Evolutionary conservation across 2,113 vertebrate species (phyloP).

Genomic region (Otolemur garnettii): DNA sequence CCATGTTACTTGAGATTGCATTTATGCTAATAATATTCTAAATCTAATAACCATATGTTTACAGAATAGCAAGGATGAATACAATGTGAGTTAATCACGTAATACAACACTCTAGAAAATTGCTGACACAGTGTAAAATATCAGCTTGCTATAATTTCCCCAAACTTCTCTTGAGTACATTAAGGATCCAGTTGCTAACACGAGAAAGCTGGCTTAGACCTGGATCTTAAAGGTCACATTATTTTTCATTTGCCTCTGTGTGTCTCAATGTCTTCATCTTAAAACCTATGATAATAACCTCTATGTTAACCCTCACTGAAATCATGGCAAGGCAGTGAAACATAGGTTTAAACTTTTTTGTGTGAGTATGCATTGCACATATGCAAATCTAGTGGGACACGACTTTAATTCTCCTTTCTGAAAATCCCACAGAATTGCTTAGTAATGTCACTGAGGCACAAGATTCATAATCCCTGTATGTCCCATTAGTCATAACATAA

Average conservation of each 20-base stretch:
- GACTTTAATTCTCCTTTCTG: not conserved
- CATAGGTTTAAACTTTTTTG: not conserved
- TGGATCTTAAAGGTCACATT: not conserved
- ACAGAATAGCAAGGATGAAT: not conserved
- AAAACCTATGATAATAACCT: not conserved
- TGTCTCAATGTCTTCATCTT: not conserved
- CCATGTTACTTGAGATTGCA: conserved; percentile 34
- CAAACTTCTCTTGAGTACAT: not conserved
- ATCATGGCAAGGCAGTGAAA: not conserved
- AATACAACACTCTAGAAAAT: not conserved
- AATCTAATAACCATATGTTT: conserved; percentile 67
- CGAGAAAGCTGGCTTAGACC: not conserved
- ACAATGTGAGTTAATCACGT: conserved; percentile 43
- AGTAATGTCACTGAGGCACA: too few relatives aligned
- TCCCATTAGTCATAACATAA: not conserved
- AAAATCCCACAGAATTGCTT: not conserved
- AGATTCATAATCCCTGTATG: not conserved
- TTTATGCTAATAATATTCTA: conserved; percentile 75
- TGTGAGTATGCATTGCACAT: too few relatives aligned
- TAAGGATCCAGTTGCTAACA: conserved; percentile 33
- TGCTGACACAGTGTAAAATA: conserved; percentile 54
- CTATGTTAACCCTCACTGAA: not conserved
- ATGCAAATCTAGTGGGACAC: not conserved
- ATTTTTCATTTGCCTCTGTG: not conserved
- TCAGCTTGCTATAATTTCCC: not conserved